Conservation (phyloP, 1,140 invertebrate species). For the Dendroctonus ponderosae region DNA sequence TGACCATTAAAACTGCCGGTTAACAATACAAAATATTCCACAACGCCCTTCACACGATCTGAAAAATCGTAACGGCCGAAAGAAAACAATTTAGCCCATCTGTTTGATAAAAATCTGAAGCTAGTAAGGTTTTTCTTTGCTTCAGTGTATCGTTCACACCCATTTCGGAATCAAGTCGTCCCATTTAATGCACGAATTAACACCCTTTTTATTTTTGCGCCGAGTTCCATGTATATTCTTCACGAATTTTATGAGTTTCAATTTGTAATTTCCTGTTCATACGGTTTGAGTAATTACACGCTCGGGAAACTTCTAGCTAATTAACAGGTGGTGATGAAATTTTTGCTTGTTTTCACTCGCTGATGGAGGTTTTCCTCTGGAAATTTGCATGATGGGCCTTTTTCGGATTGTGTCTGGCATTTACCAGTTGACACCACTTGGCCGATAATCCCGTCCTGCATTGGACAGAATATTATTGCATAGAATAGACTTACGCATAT, state of each 20-base stretch:
- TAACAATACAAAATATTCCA: not conserved
- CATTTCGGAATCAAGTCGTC: constrained; percentile 18
- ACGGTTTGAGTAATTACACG: constrained; percentile 26
- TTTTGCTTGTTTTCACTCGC: constrained; percentile 10
- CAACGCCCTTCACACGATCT: not conserved
- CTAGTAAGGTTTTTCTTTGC: constrained; percentile 1
- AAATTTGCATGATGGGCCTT: not conserved
- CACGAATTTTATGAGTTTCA: constrained; percentile 25
- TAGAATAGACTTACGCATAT: not conserved
- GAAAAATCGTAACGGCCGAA: not conserved
- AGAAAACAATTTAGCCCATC: constrained; percentile 10
- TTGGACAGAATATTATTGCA: not conserved
- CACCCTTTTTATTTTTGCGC: constrained; percentile 15
- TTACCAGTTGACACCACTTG: too few species aligned
- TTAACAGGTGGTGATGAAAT: constrained; percentile 16
- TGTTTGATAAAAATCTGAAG: constrained; percentile 8
- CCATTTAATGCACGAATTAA: constrained; percentile 23
- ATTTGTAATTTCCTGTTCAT: constrained; percentile 26
- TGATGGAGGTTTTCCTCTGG: not conserved
- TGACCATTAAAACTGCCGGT: too few species aligned
- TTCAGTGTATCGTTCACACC: constrained; percentile 14
- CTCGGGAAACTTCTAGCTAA: constrained; percentile 16
- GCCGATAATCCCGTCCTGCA: too few species aligned
- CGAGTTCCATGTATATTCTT: constrained; percentile 3
- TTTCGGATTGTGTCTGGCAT: too few species aligned